Percentiles rank a stretch among this genome's conserved stretches.
These are phyloP conservation scores for Noctua pronuba DNA, from an alignment of 2,888 invertebrate genomes.

Conservation along the genomic window DNA sequence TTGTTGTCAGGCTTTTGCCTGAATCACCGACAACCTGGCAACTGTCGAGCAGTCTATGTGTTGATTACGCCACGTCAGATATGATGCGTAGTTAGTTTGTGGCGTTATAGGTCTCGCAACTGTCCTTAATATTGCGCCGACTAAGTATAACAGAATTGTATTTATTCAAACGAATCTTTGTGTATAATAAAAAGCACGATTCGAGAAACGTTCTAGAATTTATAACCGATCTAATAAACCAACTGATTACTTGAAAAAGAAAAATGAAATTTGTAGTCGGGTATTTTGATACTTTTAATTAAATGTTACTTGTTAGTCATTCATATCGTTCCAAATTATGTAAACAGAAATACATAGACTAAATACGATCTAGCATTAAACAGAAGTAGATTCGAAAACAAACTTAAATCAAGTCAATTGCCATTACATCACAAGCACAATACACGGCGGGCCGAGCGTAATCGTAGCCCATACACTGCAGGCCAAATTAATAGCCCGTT, in stretches of 20 bases:
- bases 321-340: background rate
- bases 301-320: too few relatives aligned
- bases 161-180: background rate
- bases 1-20: background rate
- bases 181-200: background rate
- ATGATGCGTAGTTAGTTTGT: background rate
- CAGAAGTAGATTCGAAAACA: conserved; percentile 24
- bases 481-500: conserved; percentile 62
- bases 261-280: too few relatives aligned
- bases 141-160: background rate
- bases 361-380: background rate
- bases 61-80: background rate
- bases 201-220: background rate
- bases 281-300: too few relatives aligned
- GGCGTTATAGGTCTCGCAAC: background rate
- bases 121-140: background rate
- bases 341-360: background rate
- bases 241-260: too few relatives aligned
- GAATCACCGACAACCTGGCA: background rate
- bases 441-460: conserved; percentile 55
- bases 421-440: conserved; percentile 48
- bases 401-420: conserved; percentile 58
- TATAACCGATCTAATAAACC: too few relatives aligned
- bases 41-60: background rate
- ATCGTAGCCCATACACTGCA: conserved; percentile 58